Base-by-base conservation (phyloP, 2,113 vertebrate species). In the Neolamprologus kungweensis region DNA sequence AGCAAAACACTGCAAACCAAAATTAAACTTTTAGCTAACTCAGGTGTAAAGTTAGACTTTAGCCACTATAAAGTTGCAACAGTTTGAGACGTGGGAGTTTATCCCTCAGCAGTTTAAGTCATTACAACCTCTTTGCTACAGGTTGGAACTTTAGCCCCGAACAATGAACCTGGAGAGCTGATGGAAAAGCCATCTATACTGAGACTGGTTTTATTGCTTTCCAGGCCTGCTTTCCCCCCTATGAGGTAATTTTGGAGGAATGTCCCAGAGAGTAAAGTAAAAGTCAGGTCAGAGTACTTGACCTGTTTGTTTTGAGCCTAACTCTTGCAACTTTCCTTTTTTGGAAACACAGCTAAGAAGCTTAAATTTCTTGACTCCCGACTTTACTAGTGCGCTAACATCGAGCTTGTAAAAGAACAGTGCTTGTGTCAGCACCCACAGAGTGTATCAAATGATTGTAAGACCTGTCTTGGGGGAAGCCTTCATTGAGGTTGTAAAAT, bases 191-290 rank as follows among this genome's bases (percentile, higher is more conserved):
- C 92, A 94, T 91, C 90, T 90, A 85, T 88, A 83, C 68, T 50
- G 85, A 93, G 89, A 87, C 79, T 12, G 82, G 75, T 80, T 95
- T 93, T 90, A 94, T 91, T 86, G 87, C 91, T 94, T 92, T 94
- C 85, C 88, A 85, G 81, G 81, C 80, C 85, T 45, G 80, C 63
- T 81, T 91, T 89, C 91, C 93, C 88, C 42, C 86, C 37, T 57
- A 93, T 95, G 93, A 96, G 88, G 88, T 96, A 68, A 95, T 91
- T 92, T 88, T 81, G 33, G 80, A 92, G 89, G 94, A 95, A 96
- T 95, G 94, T 91, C 89, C 92, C 88, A 83, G 45, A 63, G 90
- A 89, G 92, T 82, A 73, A 89, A 88, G 87, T 91, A 91, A 94
- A 93, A 95, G 92, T 89, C 88, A 85, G 91, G 93, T 94, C 93